Conservation (phyloP, 2,888 invertebrate species). For the Lampropteryx suffumata region DNA sequence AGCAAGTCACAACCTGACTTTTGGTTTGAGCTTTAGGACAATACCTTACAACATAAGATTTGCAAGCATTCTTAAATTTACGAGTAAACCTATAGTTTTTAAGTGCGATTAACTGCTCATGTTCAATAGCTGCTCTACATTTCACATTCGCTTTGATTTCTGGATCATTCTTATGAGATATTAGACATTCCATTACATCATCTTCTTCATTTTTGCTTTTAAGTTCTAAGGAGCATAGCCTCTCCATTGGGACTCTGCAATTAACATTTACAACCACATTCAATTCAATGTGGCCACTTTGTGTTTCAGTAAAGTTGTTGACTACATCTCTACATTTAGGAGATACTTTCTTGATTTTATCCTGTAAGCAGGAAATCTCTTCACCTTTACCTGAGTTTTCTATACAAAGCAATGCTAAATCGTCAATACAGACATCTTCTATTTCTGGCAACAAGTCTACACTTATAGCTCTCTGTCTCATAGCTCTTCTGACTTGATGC, state of each 20-base stretch:
- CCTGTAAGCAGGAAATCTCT: constrained; percentile 96
- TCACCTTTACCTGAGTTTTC: constrained; percentile 93
- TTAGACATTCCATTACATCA: constrained; percentile 96
- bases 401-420: constrained; percentile 92
- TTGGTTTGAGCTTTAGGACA: constrained; percentile 88
- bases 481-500: constrained; percentile 93
- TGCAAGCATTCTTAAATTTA: constrained; percentile 97
- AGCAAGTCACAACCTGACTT: constrained; percentile 90
- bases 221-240: constrained; percentile 87
- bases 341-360: constrained; percentile 87
- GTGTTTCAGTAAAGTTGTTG: constrained; percentile 93
- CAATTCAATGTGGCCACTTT: constrained; percentile 94
- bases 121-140: constrained; percentile 97
- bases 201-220: constrained; percentile 90
- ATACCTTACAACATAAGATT: constrained; percentile 88
- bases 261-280: constrained; percentile 93
- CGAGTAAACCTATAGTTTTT: constrained; percentile 97
- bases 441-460: constrained; percentile 97
- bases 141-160: constrained; percentile 90
- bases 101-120: constrained; percentile 96
- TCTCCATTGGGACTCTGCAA: constrained; percentile 91
- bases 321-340: constrained; percentile 89
- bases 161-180: constrained; percentile 94
- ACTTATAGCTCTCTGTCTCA: constrained; percentile 95
- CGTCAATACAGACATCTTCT: constrained; percentile 94